A percentile compares a stretch with the other conserved stretches of the same genome.
Conservation (phyloP, 2,888 invertebrate species). For the Iselma pallidipennis region DNA sequence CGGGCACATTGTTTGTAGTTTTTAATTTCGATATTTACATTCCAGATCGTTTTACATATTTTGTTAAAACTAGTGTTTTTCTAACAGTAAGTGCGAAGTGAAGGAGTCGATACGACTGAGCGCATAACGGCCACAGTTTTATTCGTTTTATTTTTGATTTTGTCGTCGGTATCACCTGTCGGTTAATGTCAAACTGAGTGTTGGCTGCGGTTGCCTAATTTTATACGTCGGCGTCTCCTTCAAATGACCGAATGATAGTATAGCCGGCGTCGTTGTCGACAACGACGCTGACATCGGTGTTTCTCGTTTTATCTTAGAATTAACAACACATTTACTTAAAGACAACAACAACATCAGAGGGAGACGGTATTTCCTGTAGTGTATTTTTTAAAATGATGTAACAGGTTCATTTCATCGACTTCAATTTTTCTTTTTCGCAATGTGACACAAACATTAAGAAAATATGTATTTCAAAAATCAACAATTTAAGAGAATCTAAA, state of each 20-base stretch:
- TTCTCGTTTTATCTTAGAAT: not conserved
- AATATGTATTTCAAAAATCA: no score
- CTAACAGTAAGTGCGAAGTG: not conserved
- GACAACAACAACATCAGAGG: not conserved
- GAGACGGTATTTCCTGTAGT: not conserved
- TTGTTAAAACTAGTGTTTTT: no score
- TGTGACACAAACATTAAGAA: no score
- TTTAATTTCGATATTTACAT: no score
- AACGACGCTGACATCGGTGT: not conserved
- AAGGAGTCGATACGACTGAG: not conserved
- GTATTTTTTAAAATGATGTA: no score
- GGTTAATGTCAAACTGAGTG: slow-evolving; percentile 32
- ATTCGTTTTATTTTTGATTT: slow-evolving; percentile 36
- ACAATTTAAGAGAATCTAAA: no score
- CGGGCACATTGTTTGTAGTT: not conserved
- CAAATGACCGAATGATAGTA: slow-evolving; percentile 17
- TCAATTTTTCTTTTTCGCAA: not conserved
- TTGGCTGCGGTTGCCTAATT: slow-evolving; percentile 27
- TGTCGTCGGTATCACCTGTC: slow-evolving; percentile 38
- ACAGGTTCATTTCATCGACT: not conserved
- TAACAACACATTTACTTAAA: not conserved
- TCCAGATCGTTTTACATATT: no score
- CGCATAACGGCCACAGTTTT: slow-evolving; percentile 13
- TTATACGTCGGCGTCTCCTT: slow-evolving; percentile 23
- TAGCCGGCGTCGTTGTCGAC: slow-evolving; percentile 14